Conservation (phyloP, 2,888 invertebrate species). For the Tetragonula carbonaria region DNA sequence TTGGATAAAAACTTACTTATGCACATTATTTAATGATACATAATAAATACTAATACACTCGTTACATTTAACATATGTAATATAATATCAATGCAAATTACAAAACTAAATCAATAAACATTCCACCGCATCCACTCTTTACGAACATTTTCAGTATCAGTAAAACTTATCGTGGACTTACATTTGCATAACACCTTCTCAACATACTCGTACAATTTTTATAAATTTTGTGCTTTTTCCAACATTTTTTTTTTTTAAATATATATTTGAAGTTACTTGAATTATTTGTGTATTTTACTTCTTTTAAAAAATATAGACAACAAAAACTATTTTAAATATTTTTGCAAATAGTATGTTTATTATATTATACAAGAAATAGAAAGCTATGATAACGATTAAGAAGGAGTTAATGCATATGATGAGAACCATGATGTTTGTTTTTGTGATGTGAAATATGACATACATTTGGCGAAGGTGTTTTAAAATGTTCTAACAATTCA, state of each 20-base stretch:
- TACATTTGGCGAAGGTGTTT: conserved; percentile 49
- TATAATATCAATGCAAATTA: conserved; percentile 34
- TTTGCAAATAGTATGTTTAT: conserved; percentile 14
- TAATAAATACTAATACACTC: conserved; percentile 11
- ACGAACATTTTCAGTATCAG: conserved; percentile 81
- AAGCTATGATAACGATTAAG: conserved; percentile 32
- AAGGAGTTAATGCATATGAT: conserved; percentile 58
- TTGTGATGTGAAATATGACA: conserved; percentile 45
- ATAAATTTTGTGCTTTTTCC: neutral
- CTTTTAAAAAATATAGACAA: neutral
- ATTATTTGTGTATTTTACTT: neutral
- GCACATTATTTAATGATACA: conserved; percentile 13
- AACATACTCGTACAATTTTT: neutral
- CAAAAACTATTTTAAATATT: neutral
- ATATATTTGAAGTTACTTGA: neutral
- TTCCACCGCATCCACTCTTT: conserved; percentile 12
- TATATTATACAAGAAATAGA: conserved; percentile 25
- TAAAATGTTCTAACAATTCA: neutral
- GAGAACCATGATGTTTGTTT: conserved; percentile 56
- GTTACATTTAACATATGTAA: conserved; percentile 15
- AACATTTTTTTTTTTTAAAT: neutral
- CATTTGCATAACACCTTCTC: conserved; percentile 51
- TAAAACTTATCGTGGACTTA: conserved; percentile 54
- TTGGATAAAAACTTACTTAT: conserved; percentile 30
- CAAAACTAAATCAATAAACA: conserved; percentile 41